Conservation (phyloP, 2,888 invertebrate genomes). For the Atrina japonica region DNA sequence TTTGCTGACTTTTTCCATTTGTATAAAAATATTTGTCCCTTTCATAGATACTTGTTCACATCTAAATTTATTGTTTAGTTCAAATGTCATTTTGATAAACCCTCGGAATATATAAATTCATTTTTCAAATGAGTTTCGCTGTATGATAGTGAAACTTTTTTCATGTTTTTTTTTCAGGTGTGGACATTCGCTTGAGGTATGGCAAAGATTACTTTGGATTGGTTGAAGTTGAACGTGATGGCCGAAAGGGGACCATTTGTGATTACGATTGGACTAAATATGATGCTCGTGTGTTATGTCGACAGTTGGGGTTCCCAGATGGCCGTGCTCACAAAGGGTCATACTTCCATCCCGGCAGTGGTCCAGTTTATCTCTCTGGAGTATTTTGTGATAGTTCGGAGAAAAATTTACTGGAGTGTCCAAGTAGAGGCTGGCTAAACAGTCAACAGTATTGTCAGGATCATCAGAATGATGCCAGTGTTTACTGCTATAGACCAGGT, state of each 20-base stretch:
- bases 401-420: constrained; percentile 56
- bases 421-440: constrained; percentile 61
- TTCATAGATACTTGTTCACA: no score
- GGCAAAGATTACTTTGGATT: constrained; percentile 58
- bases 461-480: constrained; percentile 63
- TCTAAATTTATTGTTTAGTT: no score
- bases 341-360: constrained; percentile 52
- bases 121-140: no score
- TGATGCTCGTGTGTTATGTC: constrained; percentile 65
- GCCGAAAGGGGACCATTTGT: constrained; percentile 64
- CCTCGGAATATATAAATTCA: no score
- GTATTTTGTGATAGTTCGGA: constrained; percentile 61
- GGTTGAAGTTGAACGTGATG: constrained; percentile 60
- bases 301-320: constrained; percentile 65
- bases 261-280: constrained; percentile 61
- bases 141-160: no score
- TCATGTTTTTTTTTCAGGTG: constrained; percentile 58
- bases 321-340: constrained; percentile 55
- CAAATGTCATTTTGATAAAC: no score
- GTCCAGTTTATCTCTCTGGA: constrained; percentile 61
- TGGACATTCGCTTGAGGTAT: constrained; percentile 59
- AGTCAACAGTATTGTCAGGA: constrained; percentile 54
- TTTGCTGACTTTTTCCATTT: no score
- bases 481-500: constrained; percentile 66
- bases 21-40: no score